Base-by-base conservation (phyloP, 2,888 invertebrate genomes). In the Drosophila koepferae region DNA sequence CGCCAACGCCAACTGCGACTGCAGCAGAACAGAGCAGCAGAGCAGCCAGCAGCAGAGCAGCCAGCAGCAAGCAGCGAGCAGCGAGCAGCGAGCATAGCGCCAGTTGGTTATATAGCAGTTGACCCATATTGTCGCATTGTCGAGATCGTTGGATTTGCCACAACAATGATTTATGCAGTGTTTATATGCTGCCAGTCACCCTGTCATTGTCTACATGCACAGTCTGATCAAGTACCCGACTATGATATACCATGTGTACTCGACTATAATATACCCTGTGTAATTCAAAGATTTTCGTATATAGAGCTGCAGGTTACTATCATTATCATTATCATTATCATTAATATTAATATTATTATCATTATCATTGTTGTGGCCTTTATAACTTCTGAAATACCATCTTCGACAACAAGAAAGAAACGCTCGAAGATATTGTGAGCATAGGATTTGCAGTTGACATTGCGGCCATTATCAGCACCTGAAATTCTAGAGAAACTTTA, bases 61-160 rank as follows among this genome's bases (percentile, higher is more conserved):
- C 20, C 23, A 38, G 23, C 56, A 28, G 28, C 44, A 28, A 40
- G 8, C 31, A 9, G 36, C 36, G 3, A 14, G n/a, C n/a, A n/a
- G 7, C 40, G 3, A 16, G 20, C 20, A 63, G 41, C 49, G 58
- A 48, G 43, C 49, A 10, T 28, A 55, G 48, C 23, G 38, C 49
- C 60, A 55, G 23, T 56, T 60, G 54, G 40, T 61, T 73, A 73
- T 61, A 63, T 44, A 65, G 54, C 63, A 60, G 77, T 64, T 74
- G 77, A 70, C 77, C 77, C 70, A 77, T 77, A 77, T 77, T 77
- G 69, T 61, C 63, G 49, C 49, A 54, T 54, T 46, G 70, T 34
- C 34, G 51, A 67, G 51, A 71, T 62, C 61, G 40, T 16, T 67
- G 77, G 78, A 77, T 70, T 77, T 74, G 54, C 70, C 70, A 74